Base-by-base conservation (phyloP, 2,113 vertebrate genomes). In the Platichthys stellatus region DNA sequence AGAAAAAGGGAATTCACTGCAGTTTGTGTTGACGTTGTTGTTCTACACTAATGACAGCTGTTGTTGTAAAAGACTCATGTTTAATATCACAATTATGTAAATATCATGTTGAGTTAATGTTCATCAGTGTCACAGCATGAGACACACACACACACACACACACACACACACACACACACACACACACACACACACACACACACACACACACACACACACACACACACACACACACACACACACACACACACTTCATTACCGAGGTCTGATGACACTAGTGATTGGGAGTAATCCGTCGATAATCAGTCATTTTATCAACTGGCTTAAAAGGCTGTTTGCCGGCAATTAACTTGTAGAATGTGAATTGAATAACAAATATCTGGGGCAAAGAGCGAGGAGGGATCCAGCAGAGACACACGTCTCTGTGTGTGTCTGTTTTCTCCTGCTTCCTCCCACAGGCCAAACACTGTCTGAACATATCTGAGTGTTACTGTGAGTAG, bases 291-390 rank as follows among this genome's bases (percentile, higher is more conserved):
- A 68, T 62, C 73, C 56, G 20, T 63, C 18, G 51, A 54, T 54
- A 54, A 54, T 54, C 51, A 69, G 17, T 69, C 64, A 59, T 69
- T 51, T 73, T 35, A 54, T 74, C 74, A 78, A 54, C 51, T 24
- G 28, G 5, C 18, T 63, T 67, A 10, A 21, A 54, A n/a, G 20
- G 31, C 60, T 28, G 53, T 43, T 60, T 54, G 51, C 58, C n/a
- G 28, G 14, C 45, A 35, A 69, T 74, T 35, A 60, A 20, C 31
- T 26, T n/a, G 51, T 17, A 47, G 5, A 24, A 57, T 57, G 56
- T 38, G 61, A 31, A 62, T 31, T 79, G 61, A 75, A 63, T 71
- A 67, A 24, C 5, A 51, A 20, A 20, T 20, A 17, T 51, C 0
- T 15, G 58, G 74, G n/a, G 20, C 28, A 54, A 23, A 54, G 18